Base-by-base conservation (phyloP, 2,113 vertebrate genomes). In the Alethe diademata region DNA sequence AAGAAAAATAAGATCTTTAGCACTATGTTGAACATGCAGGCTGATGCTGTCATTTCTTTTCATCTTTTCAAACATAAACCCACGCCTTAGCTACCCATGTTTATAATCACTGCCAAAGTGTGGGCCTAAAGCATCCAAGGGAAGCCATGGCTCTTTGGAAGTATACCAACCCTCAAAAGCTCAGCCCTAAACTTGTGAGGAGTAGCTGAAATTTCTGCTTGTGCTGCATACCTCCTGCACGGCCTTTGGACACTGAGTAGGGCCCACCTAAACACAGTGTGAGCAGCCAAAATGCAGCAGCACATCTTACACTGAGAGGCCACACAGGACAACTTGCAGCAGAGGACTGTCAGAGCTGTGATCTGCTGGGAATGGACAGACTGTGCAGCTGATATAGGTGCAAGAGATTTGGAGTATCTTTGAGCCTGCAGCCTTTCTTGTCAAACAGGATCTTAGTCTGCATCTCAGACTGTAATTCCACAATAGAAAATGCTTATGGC, bases 371-470 rank as follows among this genome's bases (percentile, higher is more conserved):
- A 66, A 38, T 24, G 24, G n/a, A 26, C 9, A 67, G 40, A 26
- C 2, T 35, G 26, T 43, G 53, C 25, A 75, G 8, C 19, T 3
- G 2, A 51, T 0, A 2, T 0, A 61, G 25, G 33, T 33, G 18
- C 33, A 83, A 71, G 69, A 64, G 24, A 81, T 51, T 53, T 71
- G 35, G 43, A 8, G 25, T 8, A 53, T 36, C 61, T 75, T 47
- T 78, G 50, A 60, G 3, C 6, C 14, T 19, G 31, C 48, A 78
- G 35, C 29, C 69, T 54, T 74, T 58, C 42, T 24, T 26, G 45
- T 79, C 54, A 54, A 84, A 58, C 7, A 29, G 42, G 25, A 20
- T 24, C 8, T 75, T 18, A 57, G 58, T 40, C 74, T 65, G 33
- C 25, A 58, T 28, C 23, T 87, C 43, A 81, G 40, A 19, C 18